Evolutionary conservation across 2,797 vertebrate genomes (phyloP).

Genomic region (Nyctibius grandis): DNA sequence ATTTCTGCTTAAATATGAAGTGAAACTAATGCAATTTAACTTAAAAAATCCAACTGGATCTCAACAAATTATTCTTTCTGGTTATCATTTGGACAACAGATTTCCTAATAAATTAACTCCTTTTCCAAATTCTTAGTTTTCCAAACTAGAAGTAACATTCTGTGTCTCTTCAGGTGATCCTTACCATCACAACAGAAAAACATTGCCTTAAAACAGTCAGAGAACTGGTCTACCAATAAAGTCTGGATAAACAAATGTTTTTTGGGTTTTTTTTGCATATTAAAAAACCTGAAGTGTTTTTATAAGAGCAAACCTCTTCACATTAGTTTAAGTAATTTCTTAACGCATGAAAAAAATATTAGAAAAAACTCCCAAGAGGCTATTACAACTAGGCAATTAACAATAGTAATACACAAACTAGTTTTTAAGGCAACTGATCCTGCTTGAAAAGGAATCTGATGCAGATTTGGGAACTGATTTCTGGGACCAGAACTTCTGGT

Average conservation of each 20-base stretch:
- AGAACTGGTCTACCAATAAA: not conserved
- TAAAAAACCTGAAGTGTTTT: not conserved
- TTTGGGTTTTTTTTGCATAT: not conserved
- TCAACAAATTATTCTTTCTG: not conserved
- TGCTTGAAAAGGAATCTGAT: not conserved
- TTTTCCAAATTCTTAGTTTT: not conserved
- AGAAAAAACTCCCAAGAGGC: not conserved
- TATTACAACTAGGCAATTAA: not conserved
- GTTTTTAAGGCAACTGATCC: not conserved
- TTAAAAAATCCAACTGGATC: not conserved
- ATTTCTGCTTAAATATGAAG: not conserved
- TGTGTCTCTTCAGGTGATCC: not conserved
- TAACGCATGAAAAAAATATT: accelerated
- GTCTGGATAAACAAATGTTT: not conserved
- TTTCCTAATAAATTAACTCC: not conserved
- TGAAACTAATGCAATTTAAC: not conserved
- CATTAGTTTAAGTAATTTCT: not conserved
- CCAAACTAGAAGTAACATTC: not conserved
- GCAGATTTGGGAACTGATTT: not conserved
- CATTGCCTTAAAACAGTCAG: not conserved
- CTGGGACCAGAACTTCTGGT: not conserved
- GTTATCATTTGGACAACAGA: not conserved
- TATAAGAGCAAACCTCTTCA: not conserved
- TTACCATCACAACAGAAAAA: not conserved
- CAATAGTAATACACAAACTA: not conserved